Evolutionary conservation across 2,888 invertebrate species (phyloP), one percentile per base, ranked within the genome.

Genomic region (Acanthosoma haemorrhoidale): DNA sequence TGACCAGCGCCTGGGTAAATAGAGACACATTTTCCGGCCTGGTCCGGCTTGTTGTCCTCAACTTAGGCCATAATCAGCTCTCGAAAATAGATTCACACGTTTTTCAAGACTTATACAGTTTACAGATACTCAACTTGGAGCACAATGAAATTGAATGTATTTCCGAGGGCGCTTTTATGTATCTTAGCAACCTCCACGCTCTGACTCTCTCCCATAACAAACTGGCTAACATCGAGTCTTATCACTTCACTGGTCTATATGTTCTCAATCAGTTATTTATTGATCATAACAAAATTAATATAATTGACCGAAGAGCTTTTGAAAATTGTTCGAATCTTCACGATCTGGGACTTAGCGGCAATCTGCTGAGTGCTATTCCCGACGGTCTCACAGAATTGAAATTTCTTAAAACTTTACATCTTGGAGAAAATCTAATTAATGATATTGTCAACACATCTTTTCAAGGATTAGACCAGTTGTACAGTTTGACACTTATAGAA

Each of bases 371-470:
- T 71, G 85, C 87, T 75, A 89, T 95, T 74, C 94, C 95, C 4
- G 89, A 89, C 77, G 92, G 92, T 3, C 81, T 94, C 71, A 88
- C 88, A 80, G 91, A 91, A 77, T 82, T 94, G 70, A 85, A 89
- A 67, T 89, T 92, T 79, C 82, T 96, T 74, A 92, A 92, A 81
- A 92, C 92, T 1, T 84, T 97, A 68, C 94, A 95, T 80, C 84
- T 97, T 77, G 94, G 94, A 61, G 94, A 94, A 81, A 97, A 96
- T 82, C 89, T 90, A 80, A 92, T 97, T 77, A 86, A 86, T 36
- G 85, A 86, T 67, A 89, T 97, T 75, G 87, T 85, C 77, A 92
- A 94, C 77, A 90, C 91, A 69, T 91, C 93, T 3, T 91, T 96
- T 78, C 87, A 87, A 78, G 91, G 92, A 79, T 83, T 96, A 68